A percentile compares a stretch with the other conserved stretches of the same genome.
phyloP scores from a whole-genome alignment of 2,797 vertebrate species.

The Danio kyathit region DNA sequence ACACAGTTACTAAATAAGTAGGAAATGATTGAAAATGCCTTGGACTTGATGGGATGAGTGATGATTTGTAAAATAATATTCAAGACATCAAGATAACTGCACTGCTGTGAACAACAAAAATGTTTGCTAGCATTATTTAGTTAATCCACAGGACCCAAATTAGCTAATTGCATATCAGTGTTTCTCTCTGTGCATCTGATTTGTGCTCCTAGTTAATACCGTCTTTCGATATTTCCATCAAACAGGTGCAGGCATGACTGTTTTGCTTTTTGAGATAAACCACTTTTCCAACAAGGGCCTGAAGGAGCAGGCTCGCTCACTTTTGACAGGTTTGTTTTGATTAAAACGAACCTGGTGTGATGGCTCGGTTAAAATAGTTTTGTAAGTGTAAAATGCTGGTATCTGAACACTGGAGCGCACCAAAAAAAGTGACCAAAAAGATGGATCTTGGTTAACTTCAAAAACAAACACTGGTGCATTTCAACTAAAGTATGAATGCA shows the following conservation, averaged over 20 bases:
- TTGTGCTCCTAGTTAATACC: not conserved
- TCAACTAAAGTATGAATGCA: no score
- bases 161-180: conserved; percentile 29
- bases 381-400: no score
- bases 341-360: no score
- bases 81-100: not conserved
- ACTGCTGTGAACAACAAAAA: conserved; percentile 2
- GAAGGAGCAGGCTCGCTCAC: no score
- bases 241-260: conserved; percentile 5
- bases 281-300: not conserved
- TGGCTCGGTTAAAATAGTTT: no score
- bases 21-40: not conserved
- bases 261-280: conserved; percentile 4
- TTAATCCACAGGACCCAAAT: conserved; percentile 26
- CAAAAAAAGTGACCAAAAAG: no score
- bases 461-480: no score
- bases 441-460: no score
- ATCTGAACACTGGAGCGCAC: no score
- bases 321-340: no score
- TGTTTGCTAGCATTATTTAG: conserved; percentile 34
- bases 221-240: conserved; percentile 1
- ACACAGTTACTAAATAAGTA: not conserved
- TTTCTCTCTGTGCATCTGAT: conserved; percentile 1
- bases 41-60: not conserved
- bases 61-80: not conserved